Conservation (phyloP, 2,113 vertebrate species). For the Emberiza fucata region DNA sequence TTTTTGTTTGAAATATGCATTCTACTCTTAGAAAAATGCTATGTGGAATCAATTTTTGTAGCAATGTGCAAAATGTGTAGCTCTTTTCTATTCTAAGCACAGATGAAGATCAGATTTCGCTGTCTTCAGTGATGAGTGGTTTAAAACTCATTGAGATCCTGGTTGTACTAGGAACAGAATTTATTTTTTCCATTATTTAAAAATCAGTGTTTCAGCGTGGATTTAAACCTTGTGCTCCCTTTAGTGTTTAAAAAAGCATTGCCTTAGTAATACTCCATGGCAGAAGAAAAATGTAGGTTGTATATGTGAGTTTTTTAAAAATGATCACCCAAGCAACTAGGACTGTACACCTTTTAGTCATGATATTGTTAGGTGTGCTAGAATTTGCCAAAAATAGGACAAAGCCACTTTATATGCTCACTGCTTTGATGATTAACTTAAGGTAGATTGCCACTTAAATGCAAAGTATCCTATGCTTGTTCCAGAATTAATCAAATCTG, state of each 20-base stretch:
- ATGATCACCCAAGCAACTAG: neutral
- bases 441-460: neutral
- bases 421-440: neutral
- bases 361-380: neutral
- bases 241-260: neutral
- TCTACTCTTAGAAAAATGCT: neutral
- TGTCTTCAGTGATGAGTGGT: neutral
- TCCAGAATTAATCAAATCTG: neutral
- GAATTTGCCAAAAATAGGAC: neutral
- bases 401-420: neutral
- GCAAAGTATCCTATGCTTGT: neutral
- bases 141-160: constrained; percentile 14
- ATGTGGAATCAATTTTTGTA: neutral
- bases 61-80: neutral
- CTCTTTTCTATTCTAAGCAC: neutral
- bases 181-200: constrained; percentile 5
- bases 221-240: neutral
- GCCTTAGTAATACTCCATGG: neutral
- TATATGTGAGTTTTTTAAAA: neutral
- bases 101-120: constrained; percentile 2
- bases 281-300: neutral
- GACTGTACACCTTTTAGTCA: neutral
- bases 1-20: neutral
- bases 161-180: neutral
- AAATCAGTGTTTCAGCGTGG: neutral